phyloP scores from a whole-genome alignment of 1,140 invertebrate genomes.

The Riptortus pedestris region DNA sequence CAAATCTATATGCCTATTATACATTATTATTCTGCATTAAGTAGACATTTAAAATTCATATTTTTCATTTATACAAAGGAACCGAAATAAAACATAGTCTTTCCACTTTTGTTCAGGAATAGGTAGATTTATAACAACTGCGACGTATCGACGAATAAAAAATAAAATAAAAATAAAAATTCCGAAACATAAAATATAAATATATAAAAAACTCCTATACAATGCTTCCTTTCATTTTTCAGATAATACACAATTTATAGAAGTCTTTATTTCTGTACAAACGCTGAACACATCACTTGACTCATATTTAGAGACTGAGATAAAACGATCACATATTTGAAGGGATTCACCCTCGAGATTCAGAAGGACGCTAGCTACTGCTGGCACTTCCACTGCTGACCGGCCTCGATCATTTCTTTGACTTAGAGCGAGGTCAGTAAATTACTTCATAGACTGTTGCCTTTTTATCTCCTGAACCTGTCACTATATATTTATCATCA shows the following conservation, averaged over 20 bases:
- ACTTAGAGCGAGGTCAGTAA: conserved; percentile 46
- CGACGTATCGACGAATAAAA: too few relatives aligned
- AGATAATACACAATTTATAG: conserved; percentile 7
- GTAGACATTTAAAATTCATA: conserved; percentile 6
- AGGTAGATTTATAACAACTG: too few relatives aligned
- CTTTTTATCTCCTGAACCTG: conserved; percentile 96
- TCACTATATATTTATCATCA: conserved; percentile 97
- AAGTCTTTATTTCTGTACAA: conserved; percentile 15
- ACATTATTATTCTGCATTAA: conserved; percentile 4
- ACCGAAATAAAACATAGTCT: too few relatives aligned
- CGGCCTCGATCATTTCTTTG: conserved; percentile 17
- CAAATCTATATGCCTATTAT: conserved; percentile 17
- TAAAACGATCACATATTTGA: conserved; percentile 11
- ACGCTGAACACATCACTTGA: conserved; percentile 16
- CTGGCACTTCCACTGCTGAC: conserved; percentile 9
- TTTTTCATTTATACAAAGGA: neutral
- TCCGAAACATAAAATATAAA: conserved; percentile 5
- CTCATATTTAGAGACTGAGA: conserved; percentile 11
- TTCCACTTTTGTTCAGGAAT: too few relatives aligned
- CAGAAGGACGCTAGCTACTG: neutral
- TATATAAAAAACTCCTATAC: neutral
- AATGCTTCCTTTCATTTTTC: neutral
- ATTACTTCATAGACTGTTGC: conserved; percentile 97
- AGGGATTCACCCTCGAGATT: neutral
- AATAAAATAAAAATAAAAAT: conserved; percentile 10